A percentile compares a stretch with the other conserved stretches of the same genome.
phyloP scores from a whole-genome alignment of 2,888 invertebrate species.

The Caenorhabditis doughertyi region DNA sequence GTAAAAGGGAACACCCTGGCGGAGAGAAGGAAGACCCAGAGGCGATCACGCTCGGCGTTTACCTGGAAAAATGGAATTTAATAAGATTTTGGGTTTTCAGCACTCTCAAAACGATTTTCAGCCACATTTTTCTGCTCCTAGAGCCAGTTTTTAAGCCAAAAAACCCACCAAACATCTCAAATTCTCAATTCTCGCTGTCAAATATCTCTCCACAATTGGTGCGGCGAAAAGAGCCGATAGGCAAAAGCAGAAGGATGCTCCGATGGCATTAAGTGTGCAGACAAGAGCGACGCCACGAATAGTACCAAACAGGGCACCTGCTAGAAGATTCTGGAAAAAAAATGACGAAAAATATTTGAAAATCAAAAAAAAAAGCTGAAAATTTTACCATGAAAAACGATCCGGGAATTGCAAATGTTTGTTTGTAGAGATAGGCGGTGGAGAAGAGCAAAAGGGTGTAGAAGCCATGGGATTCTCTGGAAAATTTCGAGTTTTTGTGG shows the following conservation, averaged over 20 bases:
- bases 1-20: constrained; percentile 85
- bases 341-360: too few relatives aligned
- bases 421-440: constrained; percentile 85
- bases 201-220: constrained; percentile 62
- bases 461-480: constrained; percentile 43
- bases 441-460: constrained; percentile 58
- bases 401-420: constrained; percentile 86
- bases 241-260: constrained; percentile 70
- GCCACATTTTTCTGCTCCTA: too few relatives aligned
- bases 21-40: constrained; percentile 68
- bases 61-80: constrained; percentile 42
- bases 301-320: constrained; percentile 73
- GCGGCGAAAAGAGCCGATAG: constrained; percentile 66
- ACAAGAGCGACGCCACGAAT: constrained; percentile 66
- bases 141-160: too few relatives aligned
- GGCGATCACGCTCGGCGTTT: constrained; percentile 42
- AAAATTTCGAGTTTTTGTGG: too few relatives aligned
- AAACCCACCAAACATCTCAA: constrained; percentile 60
- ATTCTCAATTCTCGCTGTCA: constrained; percentile 54
- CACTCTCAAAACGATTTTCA: too few relatives aligned
- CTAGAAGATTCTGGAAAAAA: constrained; percentile 71
- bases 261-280: constrained; percentile 65
- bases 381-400: constrained; percentile 85
- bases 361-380: too few relatives aligned
- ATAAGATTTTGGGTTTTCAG: too few relatives aligned